Evolutionary conservation across 2,113 vertebrate species (phyloP).

Genomic region (Propithecus coquereli): DNA sequence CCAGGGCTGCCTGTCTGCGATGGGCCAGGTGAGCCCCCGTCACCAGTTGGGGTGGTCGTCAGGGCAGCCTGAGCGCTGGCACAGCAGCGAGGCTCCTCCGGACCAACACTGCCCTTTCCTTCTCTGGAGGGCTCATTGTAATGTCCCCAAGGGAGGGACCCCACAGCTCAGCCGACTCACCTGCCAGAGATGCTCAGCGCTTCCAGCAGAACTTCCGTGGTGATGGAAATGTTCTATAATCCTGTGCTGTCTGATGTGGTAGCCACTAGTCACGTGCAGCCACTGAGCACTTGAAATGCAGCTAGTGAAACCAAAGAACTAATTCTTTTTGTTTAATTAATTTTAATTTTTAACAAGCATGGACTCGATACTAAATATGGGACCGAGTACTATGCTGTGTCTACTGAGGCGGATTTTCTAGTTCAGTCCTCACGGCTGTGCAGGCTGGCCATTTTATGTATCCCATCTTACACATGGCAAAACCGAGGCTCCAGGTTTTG

Average conservation of each 20-base stretch:
- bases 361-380: neutral
- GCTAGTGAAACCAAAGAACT: neutral
- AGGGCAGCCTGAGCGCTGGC: neutral
- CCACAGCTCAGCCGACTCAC: neutral
- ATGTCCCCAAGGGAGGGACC: neutral
- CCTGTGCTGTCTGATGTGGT: rapidly evolving
- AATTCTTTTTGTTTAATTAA: neutral
- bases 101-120: neutral
- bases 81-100: neutral
- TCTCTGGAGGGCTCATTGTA: neutral
- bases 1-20: neutral
- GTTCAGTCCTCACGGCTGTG: neutral
- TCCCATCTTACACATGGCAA: neutral
- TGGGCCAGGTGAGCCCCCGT: neutral
- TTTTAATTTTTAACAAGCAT: neutral
- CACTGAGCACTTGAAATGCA: neutral
- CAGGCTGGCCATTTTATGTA: neutral
- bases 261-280: neutral
- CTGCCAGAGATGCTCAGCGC: no score
- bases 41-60: neutral
- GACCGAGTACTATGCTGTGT: neutral
- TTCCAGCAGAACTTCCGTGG: neutral
- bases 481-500: neutral
- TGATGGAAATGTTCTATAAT: neutral
- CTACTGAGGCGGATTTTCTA: neutral